A percentile compares a stretch with the other conserved stretches of the same genome.
phyloP scores from a whole-genome alignment of 2,113 vertebrate genomes.

The Lophura nycthemera region DNA sequence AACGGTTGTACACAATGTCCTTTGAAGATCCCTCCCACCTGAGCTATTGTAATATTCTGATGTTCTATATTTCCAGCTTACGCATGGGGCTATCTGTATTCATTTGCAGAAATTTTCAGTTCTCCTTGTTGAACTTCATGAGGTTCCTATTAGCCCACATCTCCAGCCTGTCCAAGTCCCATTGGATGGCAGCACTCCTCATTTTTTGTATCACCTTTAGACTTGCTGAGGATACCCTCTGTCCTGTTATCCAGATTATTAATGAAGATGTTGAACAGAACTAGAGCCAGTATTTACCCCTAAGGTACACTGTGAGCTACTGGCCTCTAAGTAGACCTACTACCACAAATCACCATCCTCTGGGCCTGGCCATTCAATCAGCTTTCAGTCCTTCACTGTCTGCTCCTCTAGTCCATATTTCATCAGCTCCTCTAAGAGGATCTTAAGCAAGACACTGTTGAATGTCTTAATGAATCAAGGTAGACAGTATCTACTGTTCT shows the following conservation, averaged over 20 bases:
- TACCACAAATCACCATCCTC: not conserved
- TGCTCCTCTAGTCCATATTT: not conserved
- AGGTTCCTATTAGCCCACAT: not conserved
- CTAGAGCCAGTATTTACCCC: fast-evolving
- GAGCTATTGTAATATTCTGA: not conserved
- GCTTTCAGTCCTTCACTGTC: not conserved
- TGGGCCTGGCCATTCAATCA: not conserved
- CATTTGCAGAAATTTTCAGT: not conserved
- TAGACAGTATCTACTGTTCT: not conserved
- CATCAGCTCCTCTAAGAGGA: not conserved
- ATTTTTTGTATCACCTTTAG: not conserved
- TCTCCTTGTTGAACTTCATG: not conserved
- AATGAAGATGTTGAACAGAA: not conserved
- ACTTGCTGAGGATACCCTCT: not conserved
- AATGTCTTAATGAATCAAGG: not conserved
- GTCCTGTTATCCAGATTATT: not conserved
- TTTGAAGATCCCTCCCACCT: not conserved
- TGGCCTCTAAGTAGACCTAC: not conserved
- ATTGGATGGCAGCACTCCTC: not conserved
- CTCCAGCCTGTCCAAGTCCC: not conserved
- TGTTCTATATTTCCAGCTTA: not conserved
- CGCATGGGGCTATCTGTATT: not conserved
- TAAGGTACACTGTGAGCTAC: not conserved
- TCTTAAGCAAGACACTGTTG: not conserved
- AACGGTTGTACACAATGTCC: not conserved